A percentile compares a stretch with the other conserved stretches of the same genome.
Evolutionary conservation across 2,113 vertebrate genomes (phyloP).

Genomic region (Alaudala cheleensis): DNA sequence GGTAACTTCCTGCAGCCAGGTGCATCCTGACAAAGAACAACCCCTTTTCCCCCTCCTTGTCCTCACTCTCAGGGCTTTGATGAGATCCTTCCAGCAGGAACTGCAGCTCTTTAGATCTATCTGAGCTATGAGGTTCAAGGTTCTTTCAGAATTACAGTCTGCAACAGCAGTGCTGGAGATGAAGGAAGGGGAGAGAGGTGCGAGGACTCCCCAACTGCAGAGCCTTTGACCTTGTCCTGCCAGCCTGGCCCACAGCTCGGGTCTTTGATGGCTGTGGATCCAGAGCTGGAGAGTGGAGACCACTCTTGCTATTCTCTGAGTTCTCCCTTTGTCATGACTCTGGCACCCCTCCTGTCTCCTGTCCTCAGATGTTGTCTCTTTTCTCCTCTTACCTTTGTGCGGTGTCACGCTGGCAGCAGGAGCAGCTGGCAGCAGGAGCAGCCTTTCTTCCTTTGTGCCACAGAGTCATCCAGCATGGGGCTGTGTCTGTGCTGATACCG

Average conservation of each 20-base stretch:
- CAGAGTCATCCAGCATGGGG: neutral
- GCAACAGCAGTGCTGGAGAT: neutral
- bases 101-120: neutral
- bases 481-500: neutral
- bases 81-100: neutral
- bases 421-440: neutral
- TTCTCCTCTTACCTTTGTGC: neutral
- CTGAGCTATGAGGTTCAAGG: accelerated
- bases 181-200: neutral
- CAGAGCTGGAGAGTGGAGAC: accelerated
- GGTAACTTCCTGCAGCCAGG: neutral
- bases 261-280: neutral
- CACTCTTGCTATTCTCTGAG: neutral
- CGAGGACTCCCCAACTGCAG: neutral
- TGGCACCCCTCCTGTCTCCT: neutral
- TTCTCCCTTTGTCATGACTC: neutral
- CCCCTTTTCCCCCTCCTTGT: neutral
- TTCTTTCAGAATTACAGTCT: neutral
- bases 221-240: neutral
- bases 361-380: neutral
- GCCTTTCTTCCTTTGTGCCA: neutral
- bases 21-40: accelerated
- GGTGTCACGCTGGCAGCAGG: accelerated
- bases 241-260: neutral
- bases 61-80: neutral